Base-by-base conservation (phyloP, 2,888 invertebrate species). In the Mythimna ferrago region DNA sequence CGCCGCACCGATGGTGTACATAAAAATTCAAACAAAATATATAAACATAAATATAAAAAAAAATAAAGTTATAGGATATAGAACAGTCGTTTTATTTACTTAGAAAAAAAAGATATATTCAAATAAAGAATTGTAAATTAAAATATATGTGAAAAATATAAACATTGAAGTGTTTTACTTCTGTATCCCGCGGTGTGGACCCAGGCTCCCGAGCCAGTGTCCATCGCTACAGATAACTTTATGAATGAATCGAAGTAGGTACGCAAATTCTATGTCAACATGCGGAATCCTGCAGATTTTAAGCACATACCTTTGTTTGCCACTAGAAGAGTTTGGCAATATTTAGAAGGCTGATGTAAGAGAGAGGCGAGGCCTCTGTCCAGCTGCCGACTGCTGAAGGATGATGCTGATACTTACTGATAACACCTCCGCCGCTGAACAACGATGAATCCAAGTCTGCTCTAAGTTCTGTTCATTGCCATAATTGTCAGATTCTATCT, bases 71-170 rank as follows among this genome's bases (percentile, higher is more conserved):
- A 91, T 94, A 95, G 94, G 86, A 86, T 86, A 89, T 94, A 93
- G 93, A 62, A 56, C 84, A 82, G 89, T 93, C 92, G 94, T 95
- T 95, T 94, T 93, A 93, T 95, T 94, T n/a, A n/a, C n/a, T n/a
- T 86, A 77, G 85, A 70, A 57, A 73, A 32, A 35, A 44, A 71
- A 63, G 56, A 65, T 56, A 66, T 71, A 75, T 60, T 60, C 56
- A 71, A 41, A 56, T 63, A 53, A 73, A 70, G 21, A 74, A 61
- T 62, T 65, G 64, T 80, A 80, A 83, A 80, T 83, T 80, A 83
- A 83, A 80, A 32, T 72, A 65, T 77, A 76, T 81, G 73, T 81
- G 57, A 67, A 73, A 73, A 84, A 54, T 77, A 81, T 76, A 60
- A 73, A 57, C 35, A 53, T 35, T 54, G 54, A 53, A 80, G 66